Evolutionary conservation across 1,140 invertebrate genomes (phyloP).

Genomic region (Lutraria rhynchaena): DNA sequence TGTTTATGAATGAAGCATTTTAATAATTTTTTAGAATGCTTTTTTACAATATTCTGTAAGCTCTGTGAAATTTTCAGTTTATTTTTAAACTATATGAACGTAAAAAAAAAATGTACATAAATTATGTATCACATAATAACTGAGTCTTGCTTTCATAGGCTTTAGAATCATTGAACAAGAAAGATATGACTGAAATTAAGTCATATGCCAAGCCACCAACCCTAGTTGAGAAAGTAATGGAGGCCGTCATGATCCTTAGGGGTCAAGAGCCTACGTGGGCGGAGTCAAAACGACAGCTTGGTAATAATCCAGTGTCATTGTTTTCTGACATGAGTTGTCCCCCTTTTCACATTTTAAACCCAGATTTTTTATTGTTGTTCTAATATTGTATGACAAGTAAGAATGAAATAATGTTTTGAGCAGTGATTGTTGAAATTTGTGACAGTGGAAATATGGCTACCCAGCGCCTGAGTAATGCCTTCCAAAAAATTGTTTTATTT

Average conservation of each 20-base stretch:
- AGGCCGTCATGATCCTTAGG: slow-evolving; percentile 93
- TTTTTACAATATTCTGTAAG: background rate
- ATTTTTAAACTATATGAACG: background rate
- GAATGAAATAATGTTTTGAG: too few species aligned
- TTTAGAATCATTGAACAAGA: slow-evolving; percentile 92
- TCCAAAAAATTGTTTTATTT: too few species aligned
- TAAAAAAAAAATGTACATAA: background rate
- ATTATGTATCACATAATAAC: background rate
- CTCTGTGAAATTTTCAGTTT: background rate
- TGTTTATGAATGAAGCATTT: too few species aligned
- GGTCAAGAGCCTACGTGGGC: slow-evolving; percentile 91
- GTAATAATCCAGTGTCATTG: slow-evolving; percentile 75
- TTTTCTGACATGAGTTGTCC: background rate
- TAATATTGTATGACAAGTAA: too few species aligned
- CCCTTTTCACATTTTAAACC: background rate
- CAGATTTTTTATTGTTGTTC: too few species aligned
- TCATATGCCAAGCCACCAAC: slow-evolving; percentile 91
- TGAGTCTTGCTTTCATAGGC: slow-evolving; percentile 83
- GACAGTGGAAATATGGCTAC: too few species aligned
- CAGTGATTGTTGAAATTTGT: too few species aligned
- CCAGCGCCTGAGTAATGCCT: too few species aligned
- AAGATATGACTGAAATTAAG: slow-evolving; percentile 93
- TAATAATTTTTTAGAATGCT: background rate
- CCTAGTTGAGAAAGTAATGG: slow-evolving; percentile 94
- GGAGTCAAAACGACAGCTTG: slow-evolving; percentile 92